Evolutionary conservation across 2,888 invertebrate species (phyloP).

Genomic region (Micoletzkya japonica): DNA sequence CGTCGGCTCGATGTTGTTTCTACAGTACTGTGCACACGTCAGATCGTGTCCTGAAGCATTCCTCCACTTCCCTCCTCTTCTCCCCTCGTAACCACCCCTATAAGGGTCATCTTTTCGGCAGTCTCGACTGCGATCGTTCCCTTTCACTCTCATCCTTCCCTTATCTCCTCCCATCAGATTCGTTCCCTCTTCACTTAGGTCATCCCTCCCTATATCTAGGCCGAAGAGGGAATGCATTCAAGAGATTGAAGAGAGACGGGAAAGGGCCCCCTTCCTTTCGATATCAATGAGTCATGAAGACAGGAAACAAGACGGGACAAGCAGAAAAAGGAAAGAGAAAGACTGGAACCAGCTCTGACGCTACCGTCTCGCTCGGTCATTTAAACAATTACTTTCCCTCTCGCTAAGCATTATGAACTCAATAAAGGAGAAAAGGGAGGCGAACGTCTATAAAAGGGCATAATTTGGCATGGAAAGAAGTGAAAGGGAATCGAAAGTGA

Average conservation of each 20-base stretch:
- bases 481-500: too few species aligned
- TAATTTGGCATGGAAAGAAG: too few species aligned
- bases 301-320: background rate
- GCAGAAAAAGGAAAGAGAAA: constrained; percentile 6
- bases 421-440: too few species aligned
- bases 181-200: constrained; percentile 24
- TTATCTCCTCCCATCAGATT: constrained; percentile 3
- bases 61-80: background rate
- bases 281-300: constrained; percentile 16
- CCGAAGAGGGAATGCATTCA: constrained; percentile 13
- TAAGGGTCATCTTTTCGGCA: too few species aligned
- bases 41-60: constrained; percentile 55
- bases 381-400: too few species aligned
- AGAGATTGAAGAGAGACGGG: background rate
- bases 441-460: too few species aligned
- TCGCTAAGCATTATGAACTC: too few species aligned
- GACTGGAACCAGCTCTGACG: background rate
- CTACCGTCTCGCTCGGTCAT: background rate
- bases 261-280: too few species aligned
- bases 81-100: background rate
- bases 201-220: constrained; percentile 11
- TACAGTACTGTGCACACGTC: constrained; percentile 63
- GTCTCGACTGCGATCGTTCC: too few species aligned
- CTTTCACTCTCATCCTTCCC: constrained; percentile 6
- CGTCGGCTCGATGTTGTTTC: constrained; percentile 64